Base-by-base conservation (phyloP, 2,888 invertebrate genomes). In the Lithophane leautieri region DNA sequence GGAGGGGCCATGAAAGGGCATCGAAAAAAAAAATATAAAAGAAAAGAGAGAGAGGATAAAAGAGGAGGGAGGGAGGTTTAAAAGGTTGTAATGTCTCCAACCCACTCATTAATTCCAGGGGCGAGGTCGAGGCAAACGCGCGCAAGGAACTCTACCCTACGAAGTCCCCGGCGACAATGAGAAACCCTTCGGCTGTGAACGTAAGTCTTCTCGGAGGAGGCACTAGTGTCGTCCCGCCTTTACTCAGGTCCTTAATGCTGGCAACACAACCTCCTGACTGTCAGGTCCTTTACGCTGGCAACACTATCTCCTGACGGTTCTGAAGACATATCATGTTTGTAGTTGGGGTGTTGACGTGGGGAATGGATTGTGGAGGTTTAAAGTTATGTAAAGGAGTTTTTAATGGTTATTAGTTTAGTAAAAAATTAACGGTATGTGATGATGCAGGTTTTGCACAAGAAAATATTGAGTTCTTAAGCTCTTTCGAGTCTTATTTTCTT, bases 171-270 rank as follows among this genome's bases (percentile, higher is more conserved):
- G 97, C 65, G 98, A 98, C 94, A 97, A 97, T 67, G 98, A 99
- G 93, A 99, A 99, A 94, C 98, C 98, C 56, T 99, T 98, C 97
- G 98, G 98, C 93, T 99, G 98, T 97, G 99, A 98, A 97, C 98
- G 98, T 98, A 98, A 98, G 98, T 98, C 97, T 79, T 88, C 91
- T 77, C 88, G 96, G 84, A 92, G 94, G 93, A 90, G 91, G 88
- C 94, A 96, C 90, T 96, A 96, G 92, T 88, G 86, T 78, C 80
- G 67, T 85, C 74, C 79, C 76, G 79, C 84, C 78, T 75, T 84
- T 85, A 89, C 91, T 91, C 91, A 90, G 90, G 89, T 89, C 90
- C 90, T 74, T 70, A 71, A 63, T 58, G 67, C 60, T 77, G 72
- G 78, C 78, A 73, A 72, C 44, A 65, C 69, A 77, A 66, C 50